Evolutionary conservation across 2,888 invertebrate genomes (phyloP), one percentile per base, ranked within the genome.

Genomic region (Drosophila demipolita): DNA sequence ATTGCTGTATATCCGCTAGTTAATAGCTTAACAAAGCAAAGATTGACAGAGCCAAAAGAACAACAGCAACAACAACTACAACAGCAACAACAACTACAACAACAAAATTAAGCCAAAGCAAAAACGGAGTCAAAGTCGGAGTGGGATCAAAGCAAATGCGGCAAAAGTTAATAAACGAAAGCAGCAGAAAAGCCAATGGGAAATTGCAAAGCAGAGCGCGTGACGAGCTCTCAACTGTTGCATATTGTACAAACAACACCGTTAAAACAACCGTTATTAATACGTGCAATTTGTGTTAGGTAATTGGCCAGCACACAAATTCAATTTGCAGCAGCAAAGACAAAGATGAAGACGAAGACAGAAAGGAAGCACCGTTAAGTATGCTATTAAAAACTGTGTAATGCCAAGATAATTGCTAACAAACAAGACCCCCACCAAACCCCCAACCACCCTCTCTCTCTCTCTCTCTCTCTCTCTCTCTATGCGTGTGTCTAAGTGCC

Each of bases 331-430:
- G 35, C 23, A 23, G 15, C 32, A 9, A 53, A 2, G 20, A 15
- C 20, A 33, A 52, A 42, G 40, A 17, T n/a, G 32, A n/a, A n/a
- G 8, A 17, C 42, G 32, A 17, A 45, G 54, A 54, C 23, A 20
- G 45, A 29, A 26, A 36, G 26, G 33, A 17, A 60, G 62, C 72
- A 58, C 65, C 55, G 63, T 67, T 79, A 86, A 86, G 77, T 88
- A 72, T 83, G 80, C 82, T 70, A 86, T 86, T 78, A 86, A 86
- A 88, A 90, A 74, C 73, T 69, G 62, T 70, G 81, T 83, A 83
- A 86, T 86, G 69, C 79, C 77, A 81, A 67, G 79, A 81, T 87
- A 87, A 87, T 89, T 87, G 87, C 86, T 64, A 79, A 87, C 88
- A 87, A 85, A 87, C 87, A 83, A 87, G 83, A 50, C 57, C 48